Evolutionary conservation across 2,797 vertebrate genomes (phyloP).

Genomic region (Menidia menidia): DNA sequence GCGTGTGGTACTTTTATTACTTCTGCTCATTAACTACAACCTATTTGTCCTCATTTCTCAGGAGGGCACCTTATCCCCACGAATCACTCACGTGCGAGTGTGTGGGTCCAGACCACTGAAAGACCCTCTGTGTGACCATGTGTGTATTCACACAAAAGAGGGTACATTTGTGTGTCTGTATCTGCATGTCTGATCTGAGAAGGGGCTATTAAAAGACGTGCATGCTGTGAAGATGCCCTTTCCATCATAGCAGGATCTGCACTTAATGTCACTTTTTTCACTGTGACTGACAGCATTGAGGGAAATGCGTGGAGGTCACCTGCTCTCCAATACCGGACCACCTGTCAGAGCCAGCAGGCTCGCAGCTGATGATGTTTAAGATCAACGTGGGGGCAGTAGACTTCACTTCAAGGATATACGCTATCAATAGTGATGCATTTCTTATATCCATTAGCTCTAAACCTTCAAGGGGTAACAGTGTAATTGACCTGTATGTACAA

Average conservation of each 20-base stretch:
- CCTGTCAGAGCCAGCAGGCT: constrained; percentile 64
- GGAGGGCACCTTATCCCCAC: constrained; percentile 50
- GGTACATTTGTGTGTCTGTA: constrained; percentile 38
- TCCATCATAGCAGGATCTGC: constrained; percentile 60
- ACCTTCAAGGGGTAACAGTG: constrained; percentile 59
- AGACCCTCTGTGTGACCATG: constrained; percentile 8
- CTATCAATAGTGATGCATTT: constrained; percentile 56
- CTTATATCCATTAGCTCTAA: constrained; percentile 68
- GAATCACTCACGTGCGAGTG: constrained; percentile 31
- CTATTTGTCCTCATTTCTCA: constrained; percentile 42
- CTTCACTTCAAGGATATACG: constrained; percentile 64
- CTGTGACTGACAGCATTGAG: constrained; percentile 69
- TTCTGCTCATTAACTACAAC: constrained; percentile 30
- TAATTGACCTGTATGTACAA: constrained; percentile 60
- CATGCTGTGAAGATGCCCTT: constrained; percentile 76
- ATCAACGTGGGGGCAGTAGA: constrained; percentile 66
- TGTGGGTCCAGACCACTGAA: constrained; percentile 23
- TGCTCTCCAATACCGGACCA: constrained; percentile 60
- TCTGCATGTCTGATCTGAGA: constrained; percentile 48
- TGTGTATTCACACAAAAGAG: constrained; percentile 37
- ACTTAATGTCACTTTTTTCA: constrained; percentile 70
- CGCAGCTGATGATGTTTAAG: constrained; percentile 56
- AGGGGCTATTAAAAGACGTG: constrained; percentile 65
- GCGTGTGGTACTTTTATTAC: constrained; percentile 30
- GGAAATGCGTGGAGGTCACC: constrained; percentile 41